Base-by-base conservation (phyloP, 2,797 vertebrate species). In the Centropyge bicolor region DNA sequence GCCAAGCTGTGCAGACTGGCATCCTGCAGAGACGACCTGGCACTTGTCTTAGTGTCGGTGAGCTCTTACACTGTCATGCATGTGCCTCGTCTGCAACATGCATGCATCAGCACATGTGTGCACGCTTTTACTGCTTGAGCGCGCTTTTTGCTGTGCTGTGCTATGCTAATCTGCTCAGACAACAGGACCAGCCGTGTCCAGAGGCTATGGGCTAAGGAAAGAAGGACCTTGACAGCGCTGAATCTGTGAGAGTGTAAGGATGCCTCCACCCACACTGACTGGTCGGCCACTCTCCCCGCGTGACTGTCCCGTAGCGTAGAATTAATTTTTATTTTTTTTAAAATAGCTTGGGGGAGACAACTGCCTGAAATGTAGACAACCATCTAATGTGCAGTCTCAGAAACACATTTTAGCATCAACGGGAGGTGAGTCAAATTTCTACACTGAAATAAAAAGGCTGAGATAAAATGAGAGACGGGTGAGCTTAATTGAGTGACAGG, bases 91-190 rank as follows among this genome's bases (percentile, higher is more conserved):
- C 45, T 79, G 67, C 57, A 83, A 62, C 60, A 16, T 78, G 52
- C 54, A 62, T 55, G 36, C 49, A 51, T 31, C 19, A 83, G 79
- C 27, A 55, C 56, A 14, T 69, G 48, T 73, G 63, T 45, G 76
- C 8, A 22, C 60, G 71, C 52, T 62, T 78, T 67, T 76, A 49
- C 72, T 71, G 78, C 88, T 80, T 76, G 74, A 81, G 64, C 49
- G 0, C 52, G 52, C 63, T 87, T 80, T 31, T 74, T 84, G 77
- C 80, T 69, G 83, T 76, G 83, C 84, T 90, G 54, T 22, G 48
- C 70, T 90, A 89, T 91, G 91, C 86, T 95, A 96, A 95, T 95
- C 83, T 92, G 86, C 84, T 92, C 92, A 86, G 94, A 95, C 95
- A 95, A 92, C 91, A 91, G 93, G 89, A 94, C 90, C 89, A 81